Base-by-base conservation (phyloP, 2,113 vertebrate species). In the Carassius carassius region DNA sequence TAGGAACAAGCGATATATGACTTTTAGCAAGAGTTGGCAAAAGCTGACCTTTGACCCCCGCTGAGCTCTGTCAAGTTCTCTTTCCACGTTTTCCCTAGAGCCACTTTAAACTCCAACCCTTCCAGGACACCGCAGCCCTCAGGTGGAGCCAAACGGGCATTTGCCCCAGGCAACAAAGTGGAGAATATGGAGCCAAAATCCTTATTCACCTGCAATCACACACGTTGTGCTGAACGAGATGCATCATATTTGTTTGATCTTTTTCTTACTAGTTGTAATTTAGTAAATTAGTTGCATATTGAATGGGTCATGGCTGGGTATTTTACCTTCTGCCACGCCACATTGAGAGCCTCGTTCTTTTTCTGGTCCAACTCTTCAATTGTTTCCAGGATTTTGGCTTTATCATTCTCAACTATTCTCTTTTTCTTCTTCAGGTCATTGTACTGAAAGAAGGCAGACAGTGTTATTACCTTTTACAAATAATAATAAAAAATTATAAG, bases 181-280 rank as follows among this genome's bases (percentile, higher is more conserved):
- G 97, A 97, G 92, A 99, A 99, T 88, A 99, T 99, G 12, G 97
- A 98, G 41, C 96, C 95, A 81, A 99, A 98, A 91, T 99, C 97
- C 88, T 95, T 94, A 92, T 99, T 98, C 21, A 99, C 98, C 98
- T 99, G 41, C 19, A 91, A 91, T 41, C 74, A 84, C 80, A 62
- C 82, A 65, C 54, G 84, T 5, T 37, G 78, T 65, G 85, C 5
- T 78, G 12, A 21, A 29, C 8, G 2, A 47, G 29, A 32, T 8
- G 47, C 3, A 74, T 35, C 19, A 0, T 47, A 11, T 10, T 7
- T 35, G 12, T 47, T 16, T 47, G 5, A 47, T n/a, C 2, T 74
- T 32, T 25, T 41, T 58, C 21, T 25, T 74, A 17, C 54, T 8
- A 21, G 21, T 14, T 62, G 5, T 25, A 10, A 29, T 41, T 69